phyloP scores from a whole-genome alignment of 2,797 vertebrate species.

The Alouatta caraya region DNA sequence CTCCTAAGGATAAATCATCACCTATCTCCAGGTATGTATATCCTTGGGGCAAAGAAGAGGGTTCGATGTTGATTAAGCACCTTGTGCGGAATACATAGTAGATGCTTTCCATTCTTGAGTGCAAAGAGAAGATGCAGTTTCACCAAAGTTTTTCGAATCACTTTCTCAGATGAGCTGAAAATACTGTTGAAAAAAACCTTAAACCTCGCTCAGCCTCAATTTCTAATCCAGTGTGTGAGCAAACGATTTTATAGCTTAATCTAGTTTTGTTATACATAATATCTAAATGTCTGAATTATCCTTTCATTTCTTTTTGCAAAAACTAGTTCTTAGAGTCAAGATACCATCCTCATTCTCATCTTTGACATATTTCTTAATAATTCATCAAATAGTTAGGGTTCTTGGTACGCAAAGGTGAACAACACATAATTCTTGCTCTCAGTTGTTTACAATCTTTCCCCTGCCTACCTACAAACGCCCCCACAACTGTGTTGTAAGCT shows the following conservation, averaged over 20 bases:
- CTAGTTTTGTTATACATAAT: not conserved
- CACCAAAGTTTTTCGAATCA: conserved; percentile 30
- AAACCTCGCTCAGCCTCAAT: not conserved
- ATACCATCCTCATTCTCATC: not conserved
- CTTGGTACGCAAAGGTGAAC: not conserved
- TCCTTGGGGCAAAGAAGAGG: not conserved
- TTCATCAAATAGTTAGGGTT: not conserved
- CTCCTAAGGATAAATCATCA: not conserved
- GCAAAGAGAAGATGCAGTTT: not conserved
- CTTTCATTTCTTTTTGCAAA: not conserved
- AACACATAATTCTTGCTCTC: not conserved
- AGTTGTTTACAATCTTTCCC: not conserved
- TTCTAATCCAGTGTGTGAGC: not conserved
- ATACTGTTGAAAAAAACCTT: not conserved
- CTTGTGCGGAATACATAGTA: not conserved
- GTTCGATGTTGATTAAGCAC: not conserved
- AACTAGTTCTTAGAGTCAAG: conserved; percentile 32
- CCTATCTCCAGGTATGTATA: not conserved
- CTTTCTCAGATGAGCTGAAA: not conserved
- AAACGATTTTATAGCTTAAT: not conserved
- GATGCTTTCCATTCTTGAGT: conserved; percentile 8
- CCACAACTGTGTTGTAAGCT: not conserved
- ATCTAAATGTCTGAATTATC: not conserved
- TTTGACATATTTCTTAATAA: not conserved
- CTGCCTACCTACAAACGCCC: not conserved